A percentile compares a stretch with the other conserved stretches of the same genome.
phyloP scores from a whole-genome alignment of 2,113 vertebrate species.

The Canis aureus region DNA sequence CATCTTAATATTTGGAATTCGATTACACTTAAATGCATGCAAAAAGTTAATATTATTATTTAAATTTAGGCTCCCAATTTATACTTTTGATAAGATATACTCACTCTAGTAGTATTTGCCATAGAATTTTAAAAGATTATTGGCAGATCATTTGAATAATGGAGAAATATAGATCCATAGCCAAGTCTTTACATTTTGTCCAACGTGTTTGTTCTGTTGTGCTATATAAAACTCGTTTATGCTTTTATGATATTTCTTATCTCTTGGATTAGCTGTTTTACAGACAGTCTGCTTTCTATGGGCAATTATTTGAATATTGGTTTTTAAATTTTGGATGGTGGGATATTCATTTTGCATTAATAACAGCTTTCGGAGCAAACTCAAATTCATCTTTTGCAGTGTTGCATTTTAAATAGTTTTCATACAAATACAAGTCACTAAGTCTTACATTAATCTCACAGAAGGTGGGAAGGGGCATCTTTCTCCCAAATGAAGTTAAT shows the following conservation, averaged over 20 bases:
- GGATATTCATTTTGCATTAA: background rate
- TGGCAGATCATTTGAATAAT: slow-evolving; percentile 42
- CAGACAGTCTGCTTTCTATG: background rate
- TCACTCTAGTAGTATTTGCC: background rate
- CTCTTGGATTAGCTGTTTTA: background rate
- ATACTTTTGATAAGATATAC: background rate
- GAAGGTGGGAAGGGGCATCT: background rate
- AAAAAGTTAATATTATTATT: background rate
- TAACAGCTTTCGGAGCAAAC: background rate
- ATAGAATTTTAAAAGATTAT: background rate
- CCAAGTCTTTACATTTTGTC: background rate
- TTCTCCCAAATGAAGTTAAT: background rate
- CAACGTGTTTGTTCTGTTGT: background rate
- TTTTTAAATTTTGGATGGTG: background rate
- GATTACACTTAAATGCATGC: slow-evolving; percentile 50
- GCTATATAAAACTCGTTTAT: accelerated
- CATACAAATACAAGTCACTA: background rate
- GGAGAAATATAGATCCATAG: accelerated
- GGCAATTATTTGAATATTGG: background rate
- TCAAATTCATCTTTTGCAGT: background rate
- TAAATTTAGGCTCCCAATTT: background rate
- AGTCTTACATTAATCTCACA: background rate
- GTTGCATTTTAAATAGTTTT: background rate
- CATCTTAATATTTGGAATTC: slow-evolving; percentile 51
- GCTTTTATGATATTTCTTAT: background rate